Evolutionary conservation across 2,113 vertebrate species (phyloP), one percentile per base, ranked within the genome.

Genomic region (Lepus timidus): DNA sequence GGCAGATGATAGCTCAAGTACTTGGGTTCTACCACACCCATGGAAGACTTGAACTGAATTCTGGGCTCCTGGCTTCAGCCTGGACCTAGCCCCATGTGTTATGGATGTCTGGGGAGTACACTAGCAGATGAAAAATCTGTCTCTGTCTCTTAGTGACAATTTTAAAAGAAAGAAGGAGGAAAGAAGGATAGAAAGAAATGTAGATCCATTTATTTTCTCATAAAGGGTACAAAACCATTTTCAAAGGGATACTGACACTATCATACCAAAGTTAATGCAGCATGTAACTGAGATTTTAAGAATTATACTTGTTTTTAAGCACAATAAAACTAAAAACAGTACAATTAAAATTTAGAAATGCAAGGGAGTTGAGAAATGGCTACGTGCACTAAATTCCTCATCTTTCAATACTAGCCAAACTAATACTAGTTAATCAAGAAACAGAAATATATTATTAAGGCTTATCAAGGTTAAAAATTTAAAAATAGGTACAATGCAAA

Each of bases 271-370:
- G 73, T 62, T 85, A 64, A 70, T 27, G 17, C 25, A 51, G 39
- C 12, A 51, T 79, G 51, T 85, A 67, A 85, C 7, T 85, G 39
- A 85, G 52, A 90, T 31, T 44, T 84, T 76, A 70, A 78, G 62
- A 94, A 78, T 68, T 79, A 23, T 68, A 61, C 10, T 70, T 65
- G n/a, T 73, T 79, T 76, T 91, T 74, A 80, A 94, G 81, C 22
- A 89, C 6, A 91, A 20, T 58, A 75, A 74, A 81, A 61, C 29
- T n/a, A 11, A 91, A 82, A 82, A 75, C 25, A 67, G 58, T 29
- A 87, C 3, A 19, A 58, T 58, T 17, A 58, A 58, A 13, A 58
- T 58, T 58, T 14, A 55, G 55, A 36, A 17, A 55, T 55, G 55
- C 55, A 58, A 17, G 55, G 55, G 14, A 58, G 14, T 58, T 58